phyloP scores from a whole-genome alignment of 1,140 invertebrate species.

The Oreohelix idahoensis region DNA sequence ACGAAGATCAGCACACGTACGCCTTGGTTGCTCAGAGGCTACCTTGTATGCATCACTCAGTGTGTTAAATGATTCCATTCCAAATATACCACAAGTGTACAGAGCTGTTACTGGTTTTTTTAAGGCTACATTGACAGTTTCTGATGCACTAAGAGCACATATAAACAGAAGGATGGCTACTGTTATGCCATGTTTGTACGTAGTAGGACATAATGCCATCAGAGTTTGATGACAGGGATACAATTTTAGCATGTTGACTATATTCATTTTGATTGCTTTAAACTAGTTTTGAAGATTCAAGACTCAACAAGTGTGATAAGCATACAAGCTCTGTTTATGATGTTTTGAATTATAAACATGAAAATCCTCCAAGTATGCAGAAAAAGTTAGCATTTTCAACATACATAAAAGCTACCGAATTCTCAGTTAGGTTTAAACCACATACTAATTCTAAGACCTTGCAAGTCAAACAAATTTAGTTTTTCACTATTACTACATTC shows the following conservation, averaged over 20 bases:
- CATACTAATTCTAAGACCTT: too few relatives aligned
- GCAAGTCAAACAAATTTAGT: too few relatives aligned
- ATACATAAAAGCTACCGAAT: too few relatives aligned
- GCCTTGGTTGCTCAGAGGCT: not conserved
- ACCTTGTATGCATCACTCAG: constrained; percentile 6
- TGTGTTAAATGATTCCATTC: constrained; percentile 16
- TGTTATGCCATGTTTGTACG: not conserved
- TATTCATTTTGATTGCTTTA: not conserved
- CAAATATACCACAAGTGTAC: constrained; percentile 34
- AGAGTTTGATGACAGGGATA: too few relatives aligned
- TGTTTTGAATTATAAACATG: too few relatives aligned
- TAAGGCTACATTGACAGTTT: constrained; percentile 36
- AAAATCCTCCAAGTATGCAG: too few relatives aligned
- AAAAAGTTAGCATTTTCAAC: too few relatives aligned
- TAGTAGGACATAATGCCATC: not conserved
- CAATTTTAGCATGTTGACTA: not conserved
- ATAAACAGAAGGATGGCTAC: not conserved
- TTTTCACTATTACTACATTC: too few relatives aligned
- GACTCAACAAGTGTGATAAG: not conserved
- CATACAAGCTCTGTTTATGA: not conserved
- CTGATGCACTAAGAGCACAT: not conserved
- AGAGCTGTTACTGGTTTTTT: constrained; percentile 21
- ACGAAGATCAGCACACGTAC: constrained; percentile 6
- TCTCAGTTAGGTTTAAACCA: too few relatives aligned
- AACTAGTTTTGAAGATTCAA: not conserved